Evolutionary conservation across 2,113 vertebrate species (phyloP).

Genomic region (Calidris pygmaea): DNA sequence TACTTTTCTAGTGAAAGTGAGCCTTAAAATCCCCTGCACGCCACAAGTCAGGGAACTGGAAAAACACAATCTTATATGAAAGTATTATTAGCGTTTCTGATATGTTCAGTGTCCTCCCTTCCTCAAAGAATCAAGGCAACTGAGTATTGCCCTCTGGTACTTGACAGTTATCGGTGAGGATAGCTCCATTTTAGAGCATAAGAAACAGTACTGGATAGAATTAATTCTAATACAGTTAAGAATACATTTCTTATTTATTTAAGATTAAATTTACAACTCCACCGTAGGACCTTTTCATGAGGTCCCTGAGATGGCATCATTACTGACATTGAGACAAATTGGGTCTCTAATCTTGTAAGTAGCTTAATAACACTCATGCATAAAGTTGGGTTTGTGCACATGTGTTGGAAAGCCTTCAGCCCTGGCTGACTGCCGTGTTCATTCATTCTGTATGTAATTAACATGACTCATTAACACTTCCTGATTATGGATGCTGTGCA

Average conservation of each 20-base stretch:
- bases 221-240: background rate
- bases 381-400: background rate
- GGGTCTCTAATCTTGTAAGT: background rate
- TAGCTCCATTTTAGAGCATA: background rate
- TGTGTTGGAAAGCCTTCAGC: background rate
- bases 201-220: background rate
- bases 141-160: background rate
- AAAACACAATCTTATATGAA: background rate
- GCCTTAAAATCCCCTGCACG: background rate
- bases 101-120: background rate
- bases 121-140: background rate
- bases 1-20: background rate
- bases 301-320: background rate
- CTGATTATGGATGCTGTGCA: background rate
- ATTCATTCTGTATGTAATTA: slow-evolving; percentile 4
- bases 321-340: background rate
- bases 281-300: background rate
- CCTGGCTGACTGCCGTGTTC: background rate
- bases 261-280: background rate
- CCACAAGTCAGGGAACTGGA: background rate
- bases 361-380: background rate
- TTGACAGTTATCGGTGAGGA: background rate
- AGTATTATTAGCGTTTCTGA: background rate
- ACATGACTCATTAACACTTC: slow-evolving; percentile 1
- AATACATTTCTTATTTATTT: background rate